These are phyloP conservation scores for Priocnemis perturbator DNA, from an alignment of 2,888 invertebrate genomes.

Conservation along the genomic window DNA sequence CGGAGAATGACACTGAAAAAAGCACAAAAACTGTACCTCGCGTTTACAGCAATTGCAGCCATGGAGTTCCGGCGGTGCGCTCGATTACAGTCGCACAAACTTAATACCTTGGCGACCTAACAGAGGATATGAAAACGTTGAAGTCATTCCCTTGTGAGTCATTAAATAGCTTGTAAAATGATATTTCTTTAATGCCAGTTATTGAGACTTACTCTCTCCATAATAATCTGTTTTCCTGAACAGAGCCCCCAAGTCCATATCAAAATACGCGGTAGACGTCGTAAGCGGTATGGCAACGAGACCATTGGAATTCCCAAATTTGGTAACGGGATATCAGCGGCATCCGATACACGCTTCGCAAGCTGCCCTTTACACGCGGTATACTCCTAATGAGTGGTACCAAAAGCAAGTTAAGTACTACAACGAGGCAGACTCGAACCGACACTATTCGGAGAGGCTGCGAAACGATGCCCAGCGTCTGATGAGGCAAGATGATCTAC, in stretches of 20 bases:
- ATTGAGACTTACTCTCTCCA: not conserved
- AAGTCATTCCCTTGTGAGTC: conserved; percentile 84
- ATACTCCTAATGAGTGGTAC: conserved; percentile 93
- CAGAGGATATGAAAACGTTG: conserved; percentile 86
- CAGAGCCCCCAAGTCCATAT: conserved; percentile 83
- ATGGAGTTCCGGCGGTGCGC: conserved; percentile 81
- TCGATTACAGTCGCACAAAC: conserved; percentile 83
- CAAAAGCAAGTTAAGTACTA: conserved; percentile 88
- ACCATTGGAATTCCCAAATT: conserved; percentile 87
- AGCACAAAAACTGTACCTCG: not conserved
- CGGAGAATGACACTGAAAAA: not conserved
- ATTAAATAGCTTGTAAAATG: no score
- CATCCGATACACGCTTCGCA: conserved; percentile 89
- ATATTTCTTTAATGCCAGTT: not conserved
- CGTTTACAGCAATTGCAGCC: conserved; percentile 84
- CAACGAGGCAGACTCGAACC: conserved; percentile 91
- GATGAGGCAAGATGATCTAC: conserved; percentile 39
- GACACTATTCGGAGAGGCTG: conserved; percentile 87
- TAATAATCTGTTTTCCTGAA: not conserved
- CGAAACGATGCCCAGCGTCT: conserved; percentile 83
- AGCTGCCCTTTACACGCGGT: conserved; percentile 91
- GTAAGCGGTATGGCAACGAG: conserved; percentile 85
- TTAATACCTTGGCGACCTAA: conserved; percentile 89
- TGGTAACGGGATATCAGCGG: conserved; percentile 88
- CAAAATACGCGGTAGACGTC: conserved; percentile 85